These are phyloP conservation scores for Enteromius treurensis DNA, from an alignment of 2,797 vertebrate genomes.

Conservation along the genomic window DNA sequence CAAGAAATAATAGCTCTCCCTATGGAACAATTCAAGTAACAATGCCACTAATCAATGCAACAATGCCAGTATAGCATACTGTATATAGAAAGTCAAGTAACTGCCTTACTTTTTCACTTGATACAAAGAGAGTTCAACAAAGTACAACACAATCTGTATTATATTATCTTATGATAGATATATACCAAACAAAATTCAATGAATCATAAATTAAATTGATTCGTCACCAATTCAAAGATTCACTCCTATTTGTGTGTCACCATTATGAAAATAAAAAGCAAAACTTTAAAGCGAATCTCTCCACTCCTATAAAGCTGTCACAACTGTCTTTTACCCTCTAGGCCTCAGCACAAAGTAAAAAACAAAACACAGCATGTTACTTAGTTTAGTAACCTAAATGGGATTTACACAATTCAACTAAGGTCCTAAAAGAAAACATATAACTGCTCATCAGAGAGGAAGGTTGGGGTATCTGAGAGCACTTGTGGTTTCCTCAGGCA, in stretches of 20 bases:
- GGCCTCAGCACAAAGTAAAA: neutral
- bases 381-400: conserved; percentile 46
- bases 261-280: neutral
- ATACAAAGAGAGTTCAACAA: conserved; percentile 66
- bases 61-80: conserved; percentile 22
- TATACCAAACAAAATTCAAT: neutral
- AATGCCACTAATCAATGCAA: conserved; percentile 18
- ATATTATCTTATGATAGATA: neutral
- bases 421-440: conserved; percentile 69
- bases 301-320: neutral
- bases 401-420: conserved; percentile 60
- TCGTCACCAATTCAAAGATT: neutral
- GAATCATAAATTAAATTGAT: neutral
- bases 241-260: neutral
- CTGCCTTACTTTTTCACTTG: conserved; percentile 53
- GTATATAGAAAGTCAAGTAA: conserved; percentile 1
- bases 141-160: conserved; percentile 51
- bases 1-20: conserved; percentile 31
- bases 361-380: conserved; percentile 66
- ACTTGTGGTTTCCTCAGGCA: conserved; percentile 74
- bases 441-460: conserved; percentile 71
- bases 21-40: conserved; percentile 27
- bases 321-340: neutral
- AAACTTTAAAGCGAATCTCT: neutral
- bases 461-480: conserved; percentile 75